Evolutionary conservation across 2,888 invertebrate genomes (phyloP).

Genomic region (Apamea monoglypha): DNA sequence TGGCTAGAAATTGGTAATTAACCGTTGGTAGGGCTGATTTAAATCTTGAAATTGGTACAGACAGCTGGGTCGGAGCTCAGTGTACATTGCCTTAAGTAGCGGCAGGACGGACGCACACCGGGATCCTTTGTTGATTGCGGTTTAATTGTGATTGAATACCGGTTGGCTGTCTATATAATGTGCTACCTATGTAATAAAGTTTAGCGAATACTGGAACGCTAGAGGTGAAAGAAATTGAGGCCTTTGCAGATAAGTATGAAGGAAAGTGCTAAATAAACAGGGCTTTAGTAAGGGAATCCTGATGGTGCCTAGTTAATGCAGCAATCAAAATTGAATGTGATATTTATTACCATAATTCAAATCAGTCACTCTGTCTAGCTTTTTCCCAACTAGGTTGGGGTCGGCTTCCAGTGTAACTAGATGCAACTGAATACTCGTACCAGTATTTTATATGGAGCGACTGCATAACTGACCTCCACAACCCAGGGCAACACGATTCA

Average conservation of each 20-base stretch:
- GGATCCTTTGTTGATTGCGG: conserved; percentile 13
- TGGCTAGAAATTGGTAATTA: conserved; percentile 10
- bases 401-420: too few relatives aligned
- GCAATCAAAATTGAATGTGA: too few relatives aligned
- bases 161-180: background rate
- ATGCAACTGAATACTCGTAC: too few relatives aligned
- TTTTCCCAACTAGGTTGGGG: too few relatives aligned
- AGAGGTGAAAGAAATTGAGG: background rate
- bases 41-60: conserved; percentile 49
- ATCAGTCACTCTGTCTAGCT: too few relatives aligned
- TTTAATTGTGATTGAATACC: conserved; percentile 44
- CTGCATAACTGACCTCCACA: background rate
- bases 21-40: conserved; percentile 28
- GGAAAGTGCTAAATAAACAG: background rate
- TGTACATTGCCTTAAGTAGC: background rate
- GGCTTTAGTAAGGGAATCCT: background rate
- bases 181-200: background rate
- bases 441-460: background rate
- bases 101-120: conserved; percentile 9
- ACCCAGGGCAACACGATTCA: background rate
- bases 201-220: background rate
- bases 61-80: conserved; percentile 34
- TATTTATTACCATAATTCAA: too few relatives aligned
- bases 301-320: too few relatives aligned
- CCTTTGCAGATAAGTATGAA: background rate